These are phyloP conservation scores for Hyles euphorbiae DNA, from an alignment of 1,140 invertebrate genomes.

Conservation along the genomic window DNA sequence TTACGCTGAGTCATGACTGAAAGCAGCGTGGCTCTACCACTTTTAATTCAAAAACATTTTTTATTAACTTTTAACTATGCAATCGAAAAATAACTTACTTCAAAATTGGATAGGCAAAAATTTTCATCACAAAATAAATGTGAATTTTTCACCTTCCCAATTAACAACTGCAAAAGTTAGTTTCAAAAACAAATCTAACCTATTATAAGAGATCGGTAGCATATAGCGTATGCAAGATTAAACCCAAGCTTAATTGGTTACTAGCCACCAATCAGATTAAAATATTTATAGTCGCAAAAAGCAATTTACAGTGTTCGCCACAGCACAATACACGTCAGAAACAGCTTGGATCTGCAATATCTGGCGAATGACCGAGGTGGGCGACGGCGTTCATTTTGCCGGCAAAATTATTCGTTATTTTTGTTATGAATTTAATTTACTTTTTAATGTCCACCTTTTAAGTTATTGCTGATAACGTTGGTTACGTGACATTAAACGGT, in stretches of 20 bases:
- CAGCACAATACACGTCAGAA: slow-evolving; percentile 52
- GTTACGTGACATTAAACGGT: neutral
- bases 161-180: too few species aligned
- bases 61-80: too few species aligned
- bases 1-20: too few species aligned
- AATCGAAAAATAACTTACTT: too few species aligned
- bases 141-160: too few species aligned
- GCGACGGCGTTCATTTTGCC: slow-evolving; percentile 29
- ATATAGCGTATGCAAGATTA: neutral
- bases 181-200: too few species aligned
- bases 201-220: too few species aligned
- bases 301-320: slow-evolving; percentile 55
- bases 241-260: slow-evolving; percentile 32
- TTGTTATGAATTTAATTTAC: slow-evolving; percentile 10
- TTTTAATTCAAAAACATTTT: too few species aligned
- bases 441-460: neutral
- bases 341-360: slow-evolving; percentile 49
- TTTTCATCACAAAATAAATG: too few species aligned
- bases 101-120: too few species aligned
- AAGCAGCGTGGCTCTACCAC: too few species aligned
- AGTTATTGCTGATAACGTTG: neutral
- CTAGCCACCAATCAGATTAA: slow-evolving; percentile 56
- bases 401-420: slow-evolving; percentile 24
- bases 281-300: slow-evolving; percentile 61
- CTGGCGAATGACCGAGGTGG: slow-evolving; percentile 29